Percentiles rank a stretch among this genome's conserved stretches.
phyloP scores from a whole-genome alignment of 2,113 vertebrate genomes.

The Ranitomeya variabilis region DNA sequence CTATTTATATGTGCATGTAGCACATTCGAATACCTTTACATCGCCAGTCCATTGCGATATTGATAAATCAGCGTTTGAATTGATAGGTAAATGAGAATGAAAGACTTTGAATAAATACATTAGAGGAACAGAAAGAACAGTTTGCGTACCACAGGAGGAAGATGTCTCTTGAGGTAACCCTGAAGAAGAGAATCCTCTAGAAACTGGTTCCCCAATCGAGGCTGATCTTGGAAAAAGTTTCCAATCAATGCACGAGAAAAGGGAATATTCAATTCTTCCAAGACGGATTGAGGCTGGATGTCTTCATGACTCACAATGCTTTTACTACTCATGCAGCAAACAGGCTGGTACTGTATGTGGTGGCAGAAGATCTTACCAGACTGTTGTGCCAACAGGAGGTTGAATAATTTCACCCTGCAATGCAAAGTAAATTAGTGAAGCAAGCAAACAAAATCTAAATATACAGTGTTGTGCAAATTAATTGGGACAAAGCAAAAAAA shows the following conservation, averaged over 20 bases:
- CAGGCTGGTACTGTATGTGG: not conserved
- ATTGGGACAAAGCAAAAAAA: too few species aligned
- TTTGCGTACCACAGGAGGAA: slow-evolving; percentile 71
- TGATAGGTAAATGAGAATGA: too few species aligned
- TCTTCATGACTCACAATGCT: not conserved
- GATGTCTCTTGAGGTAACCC: slow-evolving; percentile 73
- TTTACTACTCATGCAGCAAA: not conserved
- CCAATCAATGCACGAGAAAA: slow-evolving; percentile 64
- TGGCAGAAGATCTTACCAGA: not conserved
- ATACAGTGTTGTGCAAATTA: too few species aligned
- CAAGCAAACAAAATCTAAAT: not conserved
- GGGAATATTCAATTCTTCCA: not conserved
- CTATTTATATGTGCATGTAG: too few species aligned
- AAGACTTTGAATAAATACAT: not conserved
- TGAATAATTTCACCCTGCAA: slow-evolving; percentile 28
- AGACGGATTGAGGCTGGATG: fast-evolving
- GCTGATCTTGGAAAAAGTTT: slow-evolving; percentile 73
- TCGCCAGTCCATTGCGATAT: too few species aligned
- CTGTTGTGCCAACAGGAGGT: not conserved
- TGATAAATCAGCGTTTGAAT: too few species aligned
- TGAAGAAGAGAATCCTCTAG: slow-evolving; percentile 75
- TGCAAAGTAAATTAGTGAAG: not conserved
- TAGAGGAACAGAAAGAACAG: not conserved
- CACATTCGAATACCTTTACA: too few species aligned
- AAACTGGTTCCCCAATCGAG: slow-evolving; percentile 70